Evolutionary conservation across 2,113 vertebrate species (phyloP), one percentile per base, ranked within the genome.

Genomic region (Callopanchax toddi): DNA sequence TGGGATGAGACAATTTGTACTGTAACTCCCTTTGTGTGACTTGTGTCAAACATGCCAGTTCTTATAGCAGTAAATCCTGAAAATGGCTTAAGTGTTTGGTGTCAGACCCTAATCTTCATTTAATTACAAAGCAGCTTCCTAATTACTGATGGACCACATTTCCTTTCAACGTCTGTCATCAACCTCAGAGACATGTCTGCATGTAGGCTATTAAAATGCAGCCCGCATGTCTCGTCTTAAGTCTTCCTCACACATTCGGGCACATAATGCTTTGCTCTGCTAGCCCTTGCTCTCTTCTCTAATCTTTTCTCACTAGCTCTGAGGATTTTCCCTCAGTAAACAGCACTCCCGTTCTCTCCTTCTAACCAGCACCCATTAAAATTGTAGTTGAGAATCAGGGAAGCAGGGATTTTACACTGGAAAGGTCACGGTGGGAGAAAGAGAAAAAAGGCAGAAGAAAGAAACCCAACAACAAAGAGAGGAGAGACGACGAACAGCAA

Each of bases 371-470:
- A 56, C 48, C 55, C 67, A 74, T 76, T 71, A 76, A 89, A 85
- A 71, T 71, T 37, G 18, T 65, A 63, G 72, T 68, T 57, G 57
- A 56, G 70, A 80, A 85, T 84, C 86, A 68, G 60, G 57, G 60
- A 40, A 60, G 54, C 32, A 51, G 42, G 52, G 54, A 60, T 71
- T 82, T 88, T 75, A 69, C 49, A 80, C 63, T 46, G 59, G 81
- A 85, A 89, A 89, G 87, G 86, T 90, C 82, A 84, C 34, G 65
- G 60, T 71, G 52, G 39, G 49, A 68, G 63, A 74, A 67, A 51
- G 60, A 74, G 71, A 72, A 76, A 74, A n/a, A 64, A 60, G 55
- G 60, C 5, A 40, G 65, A 71, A 69, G 29, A 72, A 76, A 71
- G 56, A 69, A 65, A 53, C 16, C n/a, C 40, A 67, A 58, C 61